Evolutionary conservation across 92 coral and sea anemone species (phyloP).

Genomic region (Epizoanthus fatuus): DNA sequence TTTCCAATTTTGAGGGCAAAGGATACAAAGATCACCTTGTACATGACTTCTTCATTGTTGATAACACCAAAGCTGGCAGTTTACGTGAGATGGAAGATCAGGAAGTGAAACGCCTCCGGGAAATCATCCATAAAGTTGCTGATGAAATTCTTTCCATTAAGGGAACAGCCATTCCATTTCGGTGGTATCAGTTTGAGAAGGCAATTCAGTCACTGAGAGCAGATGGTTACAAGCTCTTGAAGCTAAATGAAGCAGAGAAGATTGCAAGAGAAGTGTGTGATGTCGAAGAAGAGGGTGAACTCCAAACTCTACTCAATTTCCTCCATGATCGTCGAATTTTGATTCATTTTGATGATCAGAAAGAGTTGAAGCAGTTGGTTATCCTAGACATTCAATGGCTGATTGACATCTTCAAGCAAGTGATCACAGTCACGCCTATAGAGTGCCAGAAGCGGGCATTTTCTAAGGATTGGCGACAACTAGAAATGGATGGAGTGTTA

Average conservation of each 20-base stretch:
- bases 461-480: slow-evolving; percentile 50
- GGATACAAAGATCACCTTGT: slow-evolving; percentile 28
- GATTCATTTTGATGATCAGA: slow-evolving; percentile 60
- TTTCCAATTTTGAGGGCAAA: slow-evolving; percentile 12
- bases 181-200: slow-evolving; percentile 67
- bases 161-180: slow-evolving; percentile 53
- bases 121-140: slow-evolving; percentile 36
- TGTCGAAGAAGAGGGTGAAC: slow-evolving; percentile 31
- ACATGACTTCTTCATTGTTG: slow-evolving; percentile 51
- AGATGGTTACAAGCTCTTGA: slow-evolving; percentile 42
- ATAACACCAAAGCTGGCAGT: slow-evolving; percentile 61
- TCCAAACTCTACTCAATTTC: slow-evolving; percentile 52
- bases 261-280: slow-evolving; percentile 51
- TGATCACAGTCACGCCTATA: slow-evolving; percentile 63
- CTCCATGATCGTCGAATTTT: slow-evolving; percentile 71
- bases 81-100: slow-evolving; percentile 16
- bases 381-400: slow-evolving; percentile 74
- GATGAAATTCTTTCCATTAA: slow-evolving; percentile 32
- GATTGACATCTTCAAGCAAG: slow-evolving; percentile 66
- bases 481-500: slow-evolving; percentile 60
- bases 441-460: slow-evolving; percentile 20
- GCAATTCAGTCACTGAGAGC: slow-evolving; percentile 33
- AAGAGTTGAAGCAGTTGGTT: slow-evolving; percentile 36
- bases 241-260: slow-evolving; percentile 38
- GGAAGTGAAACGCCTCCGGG: slow-evolving; percentile 53